Evolutionary conservation across 2,797 vertebrate species (phyloP).

Genomic region (Neosilurus hyrtlii): DNA sequence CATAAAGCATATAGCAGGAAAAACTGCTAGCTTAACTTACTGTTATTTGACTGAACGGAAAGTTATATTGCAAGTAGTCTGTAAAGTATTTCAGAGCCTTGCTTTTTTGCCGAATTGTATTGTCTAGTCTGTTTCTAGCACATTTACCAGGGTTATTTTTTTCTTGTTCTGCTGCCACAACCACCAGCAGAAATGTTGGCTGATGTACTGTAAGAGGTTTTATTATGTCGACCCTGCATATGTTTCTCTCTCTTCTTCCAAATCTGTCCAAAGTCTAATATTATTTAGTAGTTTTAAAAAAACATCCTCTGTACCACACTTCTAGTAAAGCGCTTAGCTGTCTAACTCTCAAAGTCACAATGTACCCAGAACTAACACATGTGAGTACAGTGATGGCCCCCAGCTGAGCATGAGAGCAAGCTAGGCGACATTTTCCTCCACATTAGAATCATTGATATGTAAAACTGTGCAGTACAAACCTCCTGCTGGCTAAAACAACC

Average conservation of each 20-base stretch:
- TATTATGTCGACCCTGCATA: not conserved
- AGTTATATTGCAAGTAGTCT: not conserved
- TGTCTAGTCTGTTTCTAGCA: not conserved
- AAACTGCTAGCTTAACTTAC: not conserved
- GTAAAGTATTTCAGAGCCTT: not conserved
- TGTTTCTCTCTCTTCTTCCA: not conserved
- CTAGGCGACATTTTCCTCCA: slow-evolving; percentile 49
- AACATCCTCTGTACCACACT: not conserved
- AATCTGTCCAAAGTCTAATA: not conserved
- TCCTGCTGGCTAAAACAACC: slow-evolving; percentile 47
- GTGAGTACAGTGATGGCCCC: slow-evolving; percentile 7
- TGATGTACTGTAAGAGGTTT: not conserved
- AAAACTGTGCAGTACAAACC: slow-evolving; percentile 40
- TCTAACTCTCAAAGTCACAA: not conserved
- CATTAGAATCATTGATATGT: slow-evolving; percentile 54
- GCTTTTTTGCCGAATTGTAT: not conserved
- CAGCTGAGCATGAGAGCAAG: not conserved
- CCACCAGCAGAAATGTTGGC: not conserved
- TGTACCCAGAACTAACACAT: not conserved
- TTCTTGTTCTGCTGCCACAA: not conserved
- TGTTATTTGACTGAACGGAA: not conserved
- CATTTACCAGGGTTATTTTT: not conserved
- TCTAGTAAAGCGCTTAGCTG: not conserved
- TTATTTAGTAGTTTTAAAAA: not conserved
- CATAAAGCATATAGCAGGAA: not conserved